A percentile compares a stretch with the other conserved stretches of the same genome.
phyloP scores from a whole-genome alignment of 2,113 vertebrate species.

The Bettongia penicillata region DNA sequence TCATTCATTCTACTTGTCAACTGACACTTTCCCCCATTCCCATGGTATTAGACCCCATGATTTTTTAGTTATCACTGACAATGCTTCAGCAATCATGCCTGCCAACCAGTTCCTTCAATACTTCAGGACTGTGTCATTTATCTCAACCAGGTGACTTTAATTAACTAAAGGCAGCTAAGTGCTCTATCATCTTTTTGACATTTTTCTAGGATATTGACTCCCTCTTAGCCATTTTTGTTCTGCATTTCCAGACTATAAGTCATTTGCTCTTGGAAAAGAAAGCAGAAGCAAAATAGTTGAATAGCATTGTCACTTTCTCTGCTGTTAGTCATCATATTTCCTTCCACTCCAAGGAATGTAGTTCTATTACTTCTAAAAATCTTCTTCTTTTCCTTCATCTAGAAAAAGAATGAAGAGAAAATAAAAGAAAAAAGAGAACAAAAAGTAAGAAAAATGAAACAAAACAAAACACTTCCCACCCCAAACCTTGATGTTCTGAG shows the following conservation, averaged over 20 bases:
- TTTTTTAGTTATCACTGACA: not conserved
- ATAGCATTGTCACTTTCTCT: not conserved
- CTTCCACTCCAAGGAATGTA: not conserved
- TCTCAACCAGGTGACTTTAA: not conserved
- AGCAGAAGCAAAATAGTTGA: not conserved
- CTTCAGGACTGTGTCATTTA: not conserved
- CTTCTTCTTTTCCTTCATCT: not conserved
- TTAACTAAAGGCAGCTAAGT: not conserved
- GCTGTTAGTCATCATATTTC: not conserved
- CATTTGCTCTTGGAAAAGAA: not conserved
- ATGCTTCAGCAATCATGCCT: too few relatives aligned
- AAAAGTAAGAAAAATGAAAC: not conserved
- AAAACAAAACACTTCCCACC: too few relatives aligned
- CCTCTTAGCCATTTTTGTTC: not conserved
- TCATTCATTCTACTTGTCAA: not conserved
- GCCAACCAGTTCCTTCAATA: not conserved
- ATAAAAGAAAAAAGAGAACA: not conserved
- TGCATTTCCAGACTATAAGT: not conserved
- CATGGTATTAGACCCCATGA: not conserved
- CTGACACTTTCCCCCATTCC: not conserved
- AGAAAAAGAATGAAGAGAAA: not conserved
- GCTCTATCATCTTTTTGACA: not conserved
- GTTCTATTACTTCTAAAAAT: not conserved
- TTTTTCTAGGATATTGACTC: not conserved
- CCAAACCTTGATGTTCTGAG: not conserved